These are phyloP conservation scores for Mus minutoides DNA, from an alignment of 2,797 vertebrate species.

Conservation along the genomic window DNA sequence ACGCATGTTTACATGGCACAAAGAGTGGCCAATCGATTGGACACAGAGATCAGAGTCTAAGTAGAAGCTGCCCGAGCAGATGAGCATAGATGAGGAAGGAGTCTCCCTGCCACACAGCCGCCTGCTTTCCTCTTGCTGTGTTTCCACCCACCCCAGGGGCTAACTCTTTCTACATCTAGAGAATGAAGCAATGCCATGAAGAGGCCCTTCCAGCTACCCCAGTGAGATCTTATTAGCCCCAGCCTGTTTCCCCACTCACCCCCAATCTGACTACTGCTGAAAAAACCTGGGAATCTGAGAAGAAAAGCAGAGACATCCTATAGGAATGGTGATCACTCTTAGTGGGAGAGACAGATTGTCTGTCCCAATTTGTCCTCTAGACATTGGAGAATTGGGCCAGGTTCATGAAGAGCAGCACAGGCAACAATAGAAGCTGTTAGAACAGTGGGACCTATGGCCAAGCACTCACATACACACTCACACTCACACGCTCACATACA, in stretches of 20 bases:
- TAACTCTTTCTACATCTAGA: not conserved
- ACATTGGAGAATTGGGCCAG: not conserved
- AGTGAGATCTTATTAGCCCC: not conserved
- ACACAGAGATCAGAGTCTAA: conserved; percentile 70
- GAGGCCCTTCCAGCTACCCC: not conserved
- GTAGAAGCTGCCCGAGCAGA: conserved; percentile 45
- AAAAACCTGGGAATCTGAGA: not conserved
- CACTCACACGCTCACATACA: too few relatives aligned
- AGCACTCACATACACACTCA: fast-evolving
- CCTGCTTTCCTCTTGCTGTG: not conserved
- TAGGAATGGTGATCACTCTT: not conserved
- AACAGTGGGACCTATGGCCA: fast-evolving
- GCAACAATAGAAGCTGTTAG: not conserved
- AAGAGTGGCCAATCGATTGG: conserved; percentile 74
- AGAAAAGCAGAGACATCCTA: not conserved
- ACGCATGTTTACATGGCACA: conserved; percentile 49
- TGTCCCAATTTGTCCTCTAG: not conserved
- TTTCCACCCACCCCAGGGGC: not conserved
- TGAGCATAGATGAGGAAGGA: not conserved
- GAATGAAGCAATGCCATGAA: not conserved
- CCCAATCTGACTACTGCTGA: conserved; percentile 5
- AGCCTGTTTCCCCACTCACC: not conserved
- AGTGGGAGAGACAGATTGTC: not conserved
- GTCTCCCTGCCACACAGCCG: not conserved
- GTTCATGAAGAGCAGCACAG: fast-evolving